Evolutionary conservation across 2,888 invertebrate species (phyloP).

Genomic region (Hemaris fuciformis): DNA sequence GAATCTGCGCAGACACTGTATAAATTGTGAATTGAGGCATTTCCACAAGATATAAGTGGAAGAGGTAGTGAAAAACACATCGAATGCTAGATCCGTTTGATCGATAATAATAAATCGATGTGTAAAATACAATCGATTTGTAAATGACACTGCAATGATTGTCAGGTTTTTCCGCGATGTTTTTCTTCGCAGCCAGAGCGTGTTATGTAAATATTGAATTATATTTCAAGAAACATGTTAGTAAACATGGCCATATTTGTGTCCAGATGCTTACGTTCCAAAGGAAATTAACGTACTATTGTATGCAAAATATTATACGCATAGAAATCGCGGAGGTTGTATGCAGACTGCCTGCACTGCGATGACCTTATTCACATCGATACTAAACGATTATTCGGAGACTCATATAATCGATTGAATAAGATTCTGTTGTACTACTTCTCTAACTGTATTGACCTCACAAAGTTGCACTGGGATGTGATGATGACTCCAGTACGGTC

Average conservation of each 20-base stretch:
- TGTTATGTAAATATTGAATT: not conserved
- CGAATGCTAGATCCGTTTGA: not conserved
- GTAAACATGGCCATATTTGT: not conserved
- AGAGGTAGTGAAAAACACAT: too few relatives aligned
- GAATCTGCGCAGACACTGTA: too few relatives aligned
- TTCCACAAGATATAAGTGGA: too few relatives aligned
- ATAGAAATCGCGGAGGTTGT: not conserved
- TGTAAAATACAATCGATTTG: not conserved
- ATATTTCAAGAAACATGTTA: conserved; percentile 2
- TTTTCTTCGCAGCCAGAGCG: not conserved
- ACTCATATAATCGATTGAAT: too few relatives aligned
- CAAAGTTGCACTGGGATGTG: too few relatives aligned
- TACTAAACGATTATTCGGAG: too few relatives aligned
- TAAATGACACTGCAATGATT: not conserved
- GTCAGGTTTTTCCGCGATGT: not conserved
- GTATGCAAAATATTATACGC: not conserved
- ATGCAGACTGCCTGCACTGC: too few relatives aligned
- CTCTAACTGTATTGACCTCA: too few relatives aligned
- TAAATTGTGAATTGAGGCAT: too few relatives aligned
- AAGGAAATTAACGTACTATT: conserved; percentile 8
- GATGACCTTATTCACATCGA: too few relatives aligned
- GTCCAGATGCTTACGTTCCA: not conserved
- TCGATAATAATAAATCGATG: not conserved
- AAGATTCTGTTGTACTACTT: too few relatives aligned
- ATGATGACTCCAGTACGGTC: too few relatives aligned